Evolutionary conservation across 2,888 invertebrate species (phyloP), one percentile per base, ranked within the genome.

Genomic region (Parnassius smintheus): DNA sequence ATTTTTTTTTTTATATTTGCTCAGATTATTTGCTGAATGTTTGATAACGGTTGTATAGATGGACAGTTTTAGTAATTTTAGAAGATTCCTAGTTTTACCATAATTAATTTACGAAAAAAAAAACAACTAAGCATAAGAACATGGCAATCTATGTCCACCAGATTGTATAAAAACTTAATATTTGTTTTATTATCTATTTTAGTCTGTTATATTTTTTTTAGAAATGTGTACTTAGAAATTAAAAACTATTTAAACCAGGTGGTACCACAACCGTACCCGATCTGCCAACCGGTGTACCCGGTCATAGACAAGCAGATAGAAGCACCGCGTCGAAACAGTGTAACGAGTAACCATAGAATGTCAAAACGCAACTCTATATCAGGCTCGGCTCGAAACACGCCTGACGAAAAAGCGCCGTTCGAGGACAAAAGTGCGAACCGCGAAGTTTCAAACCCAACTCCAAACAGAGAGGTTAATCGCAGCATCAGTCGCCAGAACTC

Each of bases 191-290:
- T 35, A 35, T 35, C 4, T 7, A 35, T 35, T 35, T 35, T 35
- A 35, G 7, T 7, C 1, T 7, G 7, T 35, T 35, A 35, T 35
- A 35, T 35, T 35, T 35, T 3, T 25, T 35, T 35, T 35, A 25
- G 35, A 35, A 35, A 35, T 35, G 7, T 35, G 7, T 35, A 4
- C 35, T 7, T 35, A 35, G 7, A 35, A 7, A 35, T 35, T 35
- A 35, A 35, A 35, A 48, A 35, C 2, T 2, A 25, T 57, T 49
- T 11, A 25, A 12, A 35, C n/a, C 74, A 89, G 85, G 72, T 88
- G 54, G 67, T 88, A 11, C 86, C 83, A 0, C 85, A 85, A 35
- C 75, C 82, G 2, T 87, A 86, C 71, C 83, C 81, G 1, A 44
- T 85, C 1, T 83, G 82, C 66, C 85, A 80, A 57, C 82, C 82